Percentiles rank a stretch among this genome's conserved stretches.
These are phyloP conservation scores for Fulica atra DNA, from an alignment of 2,113 vertebrate genomes.

Conservation along the genomic window DNA sequence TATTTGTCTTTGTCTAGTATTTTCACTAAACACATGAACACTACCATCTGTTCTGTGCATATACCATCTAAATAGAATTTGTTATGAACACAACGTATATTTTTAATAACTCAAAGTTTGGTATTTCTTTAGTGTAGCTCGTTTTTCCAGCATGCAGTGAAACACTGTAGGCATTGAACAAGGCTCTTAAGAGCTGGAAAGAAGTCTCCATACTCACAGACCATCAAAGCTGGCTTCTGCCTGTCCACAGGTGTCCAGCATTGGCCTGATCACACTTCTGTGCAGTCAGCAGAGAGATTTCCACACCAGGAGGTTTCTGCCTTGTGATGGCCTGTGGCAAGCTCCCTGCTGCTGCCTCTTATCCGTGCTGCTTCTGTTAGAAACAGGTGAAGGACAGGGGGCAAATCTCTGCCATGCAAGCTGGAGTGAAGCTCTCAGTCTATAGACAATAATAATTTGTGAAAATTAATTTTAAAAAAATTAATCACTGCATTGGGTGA, in stretches of 20 bases:
- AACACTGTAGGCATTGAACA: background rate
- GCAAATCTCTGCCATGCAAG: background rate
- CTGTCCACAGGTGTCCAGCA: background rate
- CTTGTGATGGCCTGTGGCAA: background rate
- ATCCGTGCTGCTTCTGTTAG: background rate
- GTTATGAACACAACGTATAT: background rate
- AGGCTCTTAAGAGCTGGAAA: background rate
- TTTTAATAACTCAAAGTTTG: background rate
- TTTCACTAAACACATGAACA: background rate
- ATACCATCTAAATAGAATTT: conserved; percentile 8
- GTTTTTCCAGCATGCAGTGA: background rate
- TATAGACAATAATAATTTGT: background rate
- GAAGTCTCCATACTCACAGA: background rate
- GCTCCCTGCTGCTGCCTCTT: background rate
- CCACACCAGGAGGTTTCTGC: background rate
- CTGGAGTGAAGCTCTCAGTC: background rate
- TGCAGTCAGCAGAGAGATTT: background rate
- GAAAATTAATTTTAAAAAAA: background rate
- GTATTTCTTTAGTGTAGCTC: conserved; percentile 1
- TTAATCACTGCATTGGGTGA: background rate
- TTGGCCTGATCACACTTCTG: background rate
- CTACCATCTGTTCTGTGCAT: conserved; percentile 25
- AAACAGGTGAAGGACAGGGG: background rate
- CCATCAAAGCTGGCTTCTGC: background rate
- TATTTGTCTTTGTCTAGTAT: conserved; percentile 44